Base-by-base conservation (phyloP, 1,140 invertebrate genomes). In the Paramacrobiotus metropolitanus region DNA sequence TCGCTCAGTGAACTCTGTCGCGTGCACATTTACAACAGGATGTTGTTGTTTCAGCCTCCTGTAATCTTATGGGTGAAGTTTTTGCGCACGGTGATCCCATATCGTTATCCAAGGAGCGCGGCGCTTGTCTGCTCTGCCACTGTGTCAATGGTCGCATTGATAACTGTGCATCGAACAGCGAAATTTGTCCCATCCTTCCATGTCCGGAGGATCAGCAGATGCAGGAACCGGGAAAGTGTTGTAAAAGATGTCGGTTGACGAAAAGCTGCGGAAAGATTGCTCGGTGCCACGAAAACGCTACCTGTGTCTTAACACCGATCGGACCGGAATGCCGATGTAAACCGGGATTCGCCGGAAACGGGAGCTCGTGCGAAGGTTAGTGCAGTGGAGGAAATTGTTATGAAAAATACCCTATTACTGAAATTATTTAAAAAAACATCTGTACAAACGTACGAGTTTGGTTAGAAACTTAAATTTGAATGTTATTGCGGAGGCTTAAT, bases 301-400 rank as follows among this genome's bases (percentile, higher is more conserved):
- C 34, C 34, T 40, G 34, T 9, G 28, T 24, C 15, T 28, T 24
- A 55, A 28, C 48, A 15, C 15, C 48, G 24, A 55, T 28, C 15
- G 15, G 4, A n/a, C n/a, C n/a, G n/a, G 15, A 4, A 4, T 89
- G 85, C 75, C 82, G 83, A 69, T 89, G 85, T 73, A 81, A 82
- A 73, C 77, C 78, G 68, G 86, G 86, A 67, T 89, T 83, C 76
- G 77, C 79, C 66, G 86, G 85, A 65, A 82, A 87, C 73, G 86
- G 85, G 67, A 76, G 79, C 68, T 76, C 77, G 65, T 87, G 85
- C 76, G 75, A 79, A 76, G 83, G 83, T 85, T 78, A 65, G 65
- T 68, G 66, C 40, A 30, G 3, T 21, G 44, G 29, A n/a, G n/a
- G n/a, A n/a, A n/a, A n/a, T n/a, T n/a, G n/a, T n/a, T n/a, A n/a